Base-by-base conservation (phyloP, 2,888 invertebrate species). In the Ypsolopha sequella region DNA sequence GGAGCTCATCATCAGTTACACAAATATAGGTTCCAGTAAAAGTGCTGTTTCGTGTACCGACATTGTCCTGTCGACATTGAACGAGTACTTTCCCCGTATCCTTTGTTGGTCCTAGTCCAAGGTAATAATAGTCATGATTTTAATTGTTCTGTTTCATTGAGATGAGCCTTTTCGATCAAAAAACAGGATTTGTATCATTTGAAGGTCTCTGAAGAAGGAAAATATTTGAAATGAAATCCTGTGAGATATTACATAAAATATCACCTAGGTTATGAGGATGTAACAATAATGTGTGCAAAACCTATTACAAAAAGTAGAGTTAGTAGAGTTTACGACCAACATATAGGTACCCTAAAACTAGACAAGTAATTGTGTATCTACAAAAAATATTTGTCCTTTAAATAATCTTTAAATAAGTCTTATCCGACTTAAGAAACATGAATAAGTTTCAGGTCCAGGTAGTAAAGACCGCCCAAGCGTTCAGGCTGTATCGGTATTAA, bases 11-110 rank as follows among this genome's bases (percentile, higher is more conserved):
- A 10, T 24, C 62, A 66, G 66, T 56, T 58, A 68, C 65, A 74
- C 74, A 73, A 63, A 62, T 54, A 71, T 65, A 70, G 68, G 72
- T 71, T 73, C 74, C 79, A 84, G 82, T 80, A 85, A 86, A 85
- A 84, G 85, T 85, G 82, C 78, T 81, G 66, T 72, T 70, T 72
- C 65, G 65, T 66, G 63, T 70, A 68, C 64, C 64, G 64, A 66
- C 63, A 51, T 50, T 52, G 50, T 52, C 50, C 52, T 51, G 52
- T 35, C 36, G 51, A 51, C 43, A 24, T 53, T 51, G 36, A 44
- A 48, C 11, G 45, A 50, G 43, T 50, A 51, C 51, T 51, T 53
- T 53, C 53, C 53, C 53, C 41, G 51, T 46, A 35, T 49, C 46
- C 50, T 35, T 50, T 50, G 41, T 41, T 50, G n/a, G 35, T 7